phyloP scores from a whole-genome alignment of 2,113 vertebrate genomes.

The Actenoides hombroni region DNA sequence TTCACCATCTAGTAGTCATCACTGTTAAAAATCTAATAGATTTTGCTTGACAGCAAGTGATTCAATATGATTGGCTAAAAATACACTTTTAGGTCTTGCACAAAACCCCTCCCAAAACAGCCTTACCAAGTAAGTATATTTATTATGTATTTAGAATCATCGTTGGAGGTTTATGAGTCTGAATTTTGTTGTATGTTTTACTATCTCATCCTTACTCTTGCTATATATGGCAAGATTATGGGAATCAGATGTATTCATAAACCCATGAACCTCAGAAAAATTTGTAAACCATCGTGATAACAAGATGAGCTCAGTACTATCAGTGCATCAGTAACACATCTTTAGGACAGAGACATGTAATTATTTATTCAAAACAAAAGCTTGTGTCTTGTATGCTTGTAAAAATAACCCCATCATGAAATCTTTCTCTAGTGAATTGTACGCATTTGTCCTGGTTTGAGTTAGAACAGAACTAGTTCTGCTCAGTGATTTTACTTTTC shows the following conservation, averaged over 20 bases:
- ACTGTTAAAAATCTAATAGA: background rate
- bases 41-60: background rate
- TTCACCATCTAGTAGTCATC: background rate
- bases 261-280: background rate
- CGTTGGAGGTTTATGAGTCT: background rate
- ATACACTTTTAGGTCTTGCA: background rate
- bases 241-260: background rate
- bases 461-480: too few species aligned
- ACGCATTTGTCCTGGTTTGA: background rate
- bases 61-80: background rate
- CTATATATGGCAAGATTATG: background rate
- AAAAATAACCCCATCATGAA: background rate
- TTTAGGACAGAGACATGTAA: background rate
- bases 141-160: background rate
- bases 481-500: too few species aligned
- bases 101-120: background rate
- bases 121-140: background rate
- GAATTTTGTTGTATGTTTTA: background rate
- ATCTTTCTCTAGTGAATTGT: background rate
- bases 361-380: conserved; percentile 1
- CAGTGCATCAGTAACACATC: background rate
- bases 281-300: background rate
- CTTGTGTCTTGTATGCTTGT: background rate
- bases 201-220: background rate
- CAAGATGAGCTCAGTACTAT: background rate